A percentile compares a stretch with the other conserved stretches of the same genome.
These are phyloP conservation scores for Sialis fuliginosa DNA, from an alignment of 2,888 invertebrate genomes.

Conservation along the genomic window DNA sequence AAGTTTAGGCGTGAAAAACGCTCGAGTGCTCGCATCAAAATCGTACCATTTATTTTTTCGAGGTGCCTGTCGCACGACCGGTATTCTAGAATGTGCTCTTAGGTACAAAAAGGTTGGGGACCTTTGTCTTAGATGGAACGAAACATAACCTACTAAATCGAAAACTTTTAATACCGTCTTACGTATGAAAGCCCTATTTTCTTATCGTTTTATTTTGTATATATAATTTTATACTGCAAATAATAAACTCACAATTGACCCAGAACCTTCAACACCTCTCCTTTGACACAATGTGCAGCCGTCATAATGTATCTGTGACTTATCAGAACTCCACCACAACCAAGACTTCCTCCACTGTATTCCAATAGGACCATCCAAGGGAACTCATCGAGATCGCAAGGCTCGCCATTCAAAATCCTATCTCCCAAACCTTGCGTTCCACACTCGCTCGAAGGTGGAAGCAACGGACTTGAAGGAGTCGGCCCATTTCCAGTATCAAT, in stretches of 20 bases:
- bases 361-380: conserved; percentile 52
- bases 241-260: background rate
- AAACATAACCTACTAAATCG: background rate
- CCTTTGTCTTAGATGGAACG: too few relatives aligned
- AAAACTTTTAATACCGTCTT: too few relatives aligned
- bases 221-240: background rate
- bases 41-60: too few relatives aligned
- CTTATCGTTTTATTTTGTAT: background rate
- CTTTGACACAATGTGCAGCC: conserved; percentile 57
- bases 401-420: conserved; percentile 31
- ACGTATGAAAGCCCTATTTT: too few relatives aligned
- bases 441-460: background rate
- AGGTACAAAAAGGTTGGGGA: too few relatives aligned
- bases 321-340: conserved; percentile 59
- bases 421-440: background rate
- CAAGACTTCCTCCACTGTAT: conserved; percentile 42
- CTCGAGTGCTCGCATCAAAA: too few relatives aligned
- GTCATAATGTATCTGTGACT: conserved; percentile 49
- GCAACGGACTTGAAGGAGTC: background rate
- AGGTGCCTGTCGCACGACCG: too few relatives aligned
- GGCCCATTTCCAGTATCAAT: background rate
- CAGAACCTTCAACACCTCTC: conserved; percentile 21
- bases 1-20: too few relatives aligned
- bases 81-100: too few relatives aligned
- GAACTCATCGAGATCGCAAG: conserved; percentile 43